Evolutionary conservation across 1,140 invertebrate genomes (phyloP).

Genomic region (Muscidifurax raptorellus): DNA sequence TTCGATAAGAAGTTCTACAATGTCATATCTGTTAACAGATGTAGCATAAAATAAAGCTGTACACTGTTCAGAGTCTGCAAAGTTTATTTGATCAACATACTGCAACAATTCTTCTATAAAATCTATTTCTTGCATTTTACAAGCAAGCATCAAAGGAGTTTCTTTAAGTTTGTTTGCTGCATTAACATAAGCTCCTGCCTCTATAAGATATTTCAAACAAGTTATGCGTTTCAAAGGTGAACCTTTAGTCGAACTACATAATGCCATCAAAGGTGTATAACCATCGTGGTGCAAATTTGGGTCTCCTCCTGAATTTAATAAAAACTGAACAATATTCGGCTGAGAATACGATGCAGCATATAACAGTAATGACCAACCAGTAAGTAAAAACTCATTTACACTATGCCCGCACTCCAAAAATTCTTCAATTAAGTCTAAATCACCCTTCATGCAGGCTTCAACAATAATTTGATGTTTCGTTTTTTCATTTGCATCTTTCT

Average conservation of each 20-base stretch:
- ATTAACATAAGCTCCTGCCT: constrained; percentile 64
- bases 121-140: constrained; percentile 67
- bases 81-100: constrained; percentile 74
- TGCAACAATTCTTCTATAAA: constrained; percentile 74
- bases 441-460: constrained; percentile 62
- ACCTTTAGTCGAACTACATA: constrained; percentile 60
- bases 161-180: constrained; percentile 68
- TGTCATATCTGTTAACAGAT: constrained; percentile 72
- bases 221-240: constrained; percentile 52
- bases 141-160: constrained; percentile 77
- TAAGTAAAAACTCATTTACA: constrained; percentile 61
- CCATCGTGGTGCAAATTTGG: constrained; percentile 75
- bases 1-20: constrained; percentile 73
- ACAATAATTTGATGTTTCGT: constrained; percentile 32
- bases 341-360: constrained; percentile 64
- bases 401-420: constrained; percentile 61
- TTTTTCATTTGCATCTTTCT: background rate
- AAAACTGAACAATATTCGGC: constrained; percentile 60
- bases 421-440: constrained; percentile 56
- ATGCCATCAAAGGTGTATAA: constrained; percentile 76
- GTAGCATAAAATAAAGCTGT: constrained; percentile 77
- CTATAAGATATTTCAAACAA: constrained; percentile 63
- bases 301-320: constrained; percentile 67
- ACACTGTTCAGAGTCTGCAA: constrained; percentile 74
- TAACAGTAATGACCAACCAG: constrained; percentile 68